Base-by-base conservation (phyloP, 35 echinoderm and acorn worm species). In the Apostichopus californicus region DNA sequence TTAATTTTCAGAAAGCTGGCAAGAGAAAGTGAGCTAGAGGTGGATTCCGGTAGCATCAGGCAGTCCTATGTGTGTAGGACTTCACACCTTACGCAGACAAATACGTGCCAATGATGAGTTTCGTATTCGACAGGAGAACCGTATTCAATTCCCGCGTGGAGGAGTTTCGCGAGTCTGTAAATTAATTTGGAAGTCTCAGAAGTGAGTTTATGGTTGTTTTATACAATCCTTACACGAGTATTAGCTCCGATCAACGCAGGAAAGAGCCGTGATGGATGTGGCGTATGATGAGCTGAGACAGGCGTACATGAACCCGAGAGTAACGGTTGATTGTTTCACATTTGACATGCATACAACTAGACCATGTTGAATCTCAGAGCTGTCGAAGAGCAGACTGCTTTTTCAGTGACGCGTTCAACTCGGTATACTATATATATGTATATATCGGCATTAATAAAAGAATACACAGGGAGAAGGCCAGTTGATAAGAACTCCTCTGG, bases 121-220 rank as follows among this genome's bases (percentile, higher is more conserved):
- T 68, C 86, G 63, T 54, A 68, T 72, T 72, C 68, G 86, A 89
- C 86, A 89, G 86, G 86, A 89, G 86, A 66, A 72, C 61, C 60
- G 58, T 13, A 89, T 57, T 64, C 57, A 66, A 89, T 89, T 89
- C 86, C 86, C 86, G 86, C 21, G 86, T 89, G 86, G 86, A 89
- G 86, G 46, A 54, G 86, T 89, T 89, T 89, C 86, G 86, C 86
- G 86, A 64, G 86, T 89, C 63, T 73, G 86, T 25, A 89, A 89
- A 89, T 89, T 89, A 89, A 89, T 89, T 89, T 89, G 86, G 86
- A 89, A 89, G 63, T 89, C 86, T 89, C 86, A 14, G 86, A 14
- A 89, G 86, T n/a, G 46, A 89, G 57, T 89, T 72, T 66, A 89
- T 64, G 86, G 86, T 89, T 89, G 86, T 72, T 89, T 89, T 73